phyloP scores from a whole-genome alignment of 2,888 invertebrate species.

The Sisyra terminalis region DNA sequence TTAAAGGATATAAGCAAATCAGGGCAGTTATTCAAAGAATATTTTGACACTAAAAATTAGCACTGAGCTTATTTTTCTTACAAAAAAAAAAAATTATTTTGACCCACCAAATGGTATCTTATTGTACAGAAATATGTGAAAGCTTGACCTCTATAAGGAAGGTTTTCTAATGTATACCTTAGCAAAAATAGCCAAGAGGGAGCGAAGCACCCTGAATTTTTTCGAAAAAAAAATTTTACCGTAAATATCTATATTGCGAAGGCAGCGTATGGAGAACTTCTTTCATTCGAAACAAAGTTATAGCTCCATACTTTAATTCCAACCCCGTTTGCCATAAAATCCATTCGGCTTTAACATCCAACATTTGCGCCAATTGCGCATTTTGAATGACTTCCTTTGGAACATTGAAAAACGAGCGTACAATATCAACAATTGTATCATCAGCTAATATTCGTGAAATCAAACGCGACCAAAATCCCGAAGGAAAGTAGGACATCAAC shows the following conservation, averaged over 20 bases:
- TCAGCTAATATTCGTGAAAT: constrained; percentile 87
- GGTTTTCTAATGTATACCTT: too few relatives aligned
- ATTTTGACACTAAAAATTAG: not conserved
- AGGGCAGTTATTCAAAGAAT: too few relatives aligned
- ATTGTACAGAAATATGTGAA: too few relatives aligned
- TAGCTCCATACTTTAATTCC: constrained; percentile 68
- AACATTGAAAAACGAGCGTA: constrained; percentile 52
- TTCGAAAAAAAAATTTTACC: constrained; percentile 1
- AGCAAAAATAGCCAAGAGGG: too few relatives aligned
- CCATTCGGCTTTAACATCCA: constrained; percentile 72
- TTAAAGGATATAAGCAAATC: too few relatives aligned
- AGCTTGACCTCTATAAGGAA: too few relatives aligned
- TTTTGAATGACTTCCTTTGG: constrained; percentile 56
- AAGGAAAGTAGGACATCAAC: constrained; percentile 92
- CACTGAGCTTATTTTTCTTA: not conserved
- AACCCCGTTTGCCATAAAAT: constrained; percentile 87
- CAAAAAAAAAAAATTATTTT: too few relatives aligned
- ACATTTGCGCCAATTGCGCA: constrained; percentile 36
- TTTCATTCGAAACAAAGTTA: constrained; percentile 64
- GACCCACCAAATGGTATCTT: too few relatives aligned
- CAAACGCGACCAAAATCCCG: constrained; percentile 94
- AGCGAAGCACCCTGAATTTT: not conserved
- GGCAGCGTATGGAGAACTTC: constrained; percentile 47
- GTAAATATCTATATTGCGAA: constrained; percentile 27
- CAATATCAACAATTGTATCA: constrained; percentile 62